Percentiles rank a stretch among this genome's conserved stretches.
Conservation (phyloP, 53 echinoderm and acorn worm genomes). For the Mesocentrotus franciscanus region DNA sequence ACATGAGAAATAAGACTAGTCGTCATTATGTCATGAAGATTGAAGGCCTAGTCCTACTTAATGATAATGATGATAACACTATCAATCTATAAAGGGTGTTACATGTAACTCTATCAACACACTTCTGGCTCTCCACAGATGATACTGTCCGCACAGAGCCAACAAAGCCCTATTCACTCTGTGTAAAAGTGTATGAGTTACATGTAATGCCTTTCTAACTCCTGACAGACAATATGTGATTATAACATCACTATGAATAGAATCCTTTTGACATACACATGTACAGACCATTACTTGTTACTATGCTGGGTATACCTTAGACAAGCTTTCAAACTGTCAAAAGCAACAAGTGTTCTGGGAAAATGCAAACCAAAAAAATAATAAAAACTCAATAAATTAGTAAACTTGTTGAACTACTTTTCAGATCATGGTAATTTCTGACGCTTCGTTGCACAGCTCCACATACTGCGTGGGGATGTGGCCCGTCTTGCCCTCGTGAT, state of each 20-base stretch:
- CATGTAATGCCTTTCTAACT: too few species aligned
- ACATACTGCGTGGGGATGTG: slow-evolving; percentile 43
- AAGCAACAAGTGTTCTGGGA: background rate
- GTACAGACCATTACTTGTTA: background rate
- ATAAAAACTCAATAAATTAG: background rate
- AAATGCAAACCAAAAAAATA: background rate
- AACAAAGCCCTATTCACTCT: too few species aligned
- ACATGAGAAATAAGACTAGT: too few species aligned
- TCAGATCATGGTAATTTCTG: slow-evolving; percentile 23
- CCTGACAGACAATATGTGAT: too few species aligned
- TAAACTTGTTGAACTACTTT: background rate
- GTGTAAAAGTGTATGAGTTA: too few species aligned
- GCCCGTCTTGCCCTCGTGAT: background rate
- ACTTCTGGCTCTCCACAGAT: too few species aligned
- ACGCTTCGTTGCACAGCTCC: slow-evolving; percentile 9
- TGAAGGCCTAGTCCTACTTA: too few species aligned
- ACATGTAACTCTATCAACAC: too few species aligned
- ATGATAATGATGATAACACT: too few species aligned
- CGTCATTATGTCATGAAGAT: too few species aligned
- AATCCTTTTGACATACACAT: background rate
- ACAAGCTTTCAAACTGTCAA: background rate
- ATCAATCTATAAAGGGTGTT: too few species aligned
- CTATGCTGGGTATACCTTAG: background rate
- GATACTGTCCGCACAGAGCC: too few species aligned
- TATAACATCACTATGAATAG: background rate